Percentiles rank a stretch among this genome's conserved stretches.
Evolutionary conservation across 2,113 vertebrate genomes (phyloP).

Genomic region (Cromileptes altivelis): DNA sequence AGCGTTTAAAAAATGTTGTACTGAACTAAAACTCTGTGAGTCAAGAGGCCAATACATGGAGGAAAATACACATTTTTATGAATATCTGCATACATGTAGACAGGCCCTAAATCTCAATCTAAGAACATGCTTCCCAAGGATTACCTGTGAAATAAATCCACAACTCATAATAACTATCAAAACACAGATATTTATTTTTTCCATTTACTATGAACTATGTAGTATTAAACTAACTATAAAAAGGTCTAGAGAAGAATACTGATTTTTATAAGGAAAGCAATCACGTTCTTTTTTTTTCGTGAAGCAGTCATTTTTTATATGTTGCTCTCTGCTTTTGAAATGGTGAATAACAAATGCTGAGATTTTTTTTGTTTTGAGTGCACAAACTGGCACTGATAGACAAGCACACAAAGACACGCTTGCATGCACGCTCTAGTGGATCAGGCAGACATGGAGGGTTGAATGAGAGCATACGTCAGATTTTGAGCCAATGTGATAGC

Average conservation of each 20-base stretch:
- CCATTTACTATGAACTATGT: not conserved
- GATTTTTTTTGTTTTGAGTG: constrained; percentile 1
- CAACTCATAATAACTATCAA: not conserved
- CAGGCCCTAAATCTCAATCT: not conserved
- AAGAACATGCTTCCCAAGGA: not conserved
- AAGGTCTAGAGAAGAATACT: not conserved
- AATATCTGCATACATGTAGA: no score
- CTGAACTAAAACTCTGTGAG: no score
- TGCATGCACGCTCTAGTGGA: constrained; percentile 19
- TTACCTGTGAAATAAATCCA: constrained; percentile 1
- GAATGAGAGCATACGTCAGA: constrained; percentile 41
- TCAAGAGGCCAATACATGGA: no score
- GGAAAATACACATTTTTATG: no score
- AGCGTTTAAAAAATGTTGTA: no score
- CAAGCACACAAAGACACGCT: not conserved
- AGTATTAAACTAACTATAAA: not conserved
- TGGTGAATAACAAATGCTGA: constrained; percentile 11
- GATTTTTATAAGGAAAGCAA: not conserved
- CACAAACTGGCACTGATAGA: constrained; percentile 1
- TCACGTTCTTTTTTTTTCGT: not conserved
- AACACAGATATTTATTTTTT: constrained; percentile 1
- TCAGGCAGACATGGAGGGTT: constrained; percentile 25
- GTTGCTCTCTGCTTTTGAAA: constrained; percentile 21
- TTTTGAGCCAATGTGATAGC: constrained; percentile 40
- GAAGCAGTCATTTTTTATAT: not conserved